Evolutionary conservation across 30 jellyfish, hydroid and myxozoan genomes (phyloP).

Genomic region (Mastigias papua): DNA sequence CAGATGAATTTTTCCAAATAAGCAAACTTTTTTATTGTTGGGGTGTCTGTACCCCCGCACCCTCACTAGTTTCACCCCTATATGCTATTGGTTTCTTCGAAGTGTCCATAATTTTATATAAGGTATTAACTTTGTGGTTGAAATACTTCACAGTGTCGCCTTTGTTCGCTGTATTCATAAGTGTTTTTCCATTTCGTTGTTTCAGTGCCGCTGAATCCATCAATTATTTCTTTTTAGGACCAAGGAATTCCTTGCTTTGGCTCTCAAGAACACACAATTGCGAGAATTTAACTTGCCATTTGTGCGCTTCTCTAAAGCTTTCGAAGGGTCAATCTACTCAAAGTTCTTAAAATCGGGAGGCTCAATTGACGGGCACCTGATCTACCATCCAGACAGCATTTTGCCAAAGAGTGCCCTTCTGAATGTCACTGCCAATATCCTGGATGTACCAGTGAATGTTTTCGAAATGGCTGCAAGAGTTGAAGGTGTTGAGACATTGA

Average conservation of each 20-base stretch:
- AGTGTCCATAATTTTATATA: no score
- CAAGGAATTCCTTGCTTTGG: constrained; percentile 55
- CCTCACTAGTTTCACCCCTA: no score
- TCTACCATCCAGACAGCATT: constrained; percentile 92
- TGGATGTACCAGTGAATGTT: constrained; percentile 90
- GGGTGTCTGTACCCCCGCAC: no score
- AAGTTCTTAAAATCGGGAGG: constrained; percentile 85
- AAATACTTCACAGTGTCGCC: not conserved
- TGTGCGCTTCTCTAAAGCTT: constrained; percentile 86
- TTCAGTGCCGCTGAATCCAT: not conserved
- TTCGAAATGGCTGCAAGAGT: constrained; percentile 91
- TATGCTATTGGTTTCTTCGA: no score
- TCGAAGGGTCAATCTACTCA: constrained; percentile 84
- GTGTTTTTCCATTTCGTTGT: not conserved
- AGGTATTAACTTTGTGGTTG: no score
- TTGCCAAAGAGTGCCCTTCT: constrained; percentile 92
- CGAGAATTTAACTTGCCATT: constrained; percentile 73
- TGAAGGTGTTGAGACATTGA: constrained; percentile 90
- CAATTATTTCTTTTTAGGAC: constrained; percentile 43
- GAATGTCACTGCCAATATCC: constrained; percentile 86
- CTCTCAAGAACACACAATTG: constrained; percentile 46
- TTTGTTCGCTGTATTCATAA: not conserved
- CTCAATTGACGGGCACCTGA: constrained; percentile 89
- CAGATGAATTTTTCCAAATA: no score
- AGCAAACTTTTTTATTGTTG: no score